Base-by-base conservation (phyloP, 2,113 vertebrate species). In the Chloropsis hardwickii region DNA sequence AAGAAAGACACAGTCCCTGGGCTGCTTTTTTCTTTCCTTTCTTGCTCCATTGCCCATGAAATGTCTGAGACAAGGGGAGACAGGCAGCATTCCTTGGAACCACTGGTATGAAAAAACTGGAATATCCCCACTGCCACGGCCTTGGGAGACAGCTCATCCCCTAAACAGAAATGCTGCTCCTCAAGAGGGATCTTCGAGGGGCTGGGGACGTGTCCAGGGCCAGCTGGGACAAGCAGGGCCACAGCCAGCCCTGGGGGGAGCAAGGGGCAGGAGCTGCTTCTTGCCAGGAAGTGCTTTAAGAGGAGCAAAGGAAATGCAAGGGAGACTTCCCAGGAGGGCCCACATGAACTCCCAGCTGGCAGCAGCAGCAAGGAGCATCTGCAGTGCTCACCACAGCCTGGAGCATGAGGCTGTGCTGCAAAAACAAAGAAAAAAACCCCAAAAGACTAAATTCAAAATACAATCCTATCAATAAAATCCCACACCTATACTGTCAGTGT, bases 61-160 rank as follows among this genome's bases (percentile, higher is more conserved):
- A 98, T 96, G 96, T 97, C 96, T 88, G 85, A 95, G 95, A 96
- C 92, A 80, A 96, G 89, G 80, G 76, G 71, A 96, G 97, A 97
- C 98, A 95, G 85, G 91, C 97, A 98, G 98, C 98, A 99, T 99
- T 99, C 99, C 98, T 98, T 94, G 95, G 97, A 98, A 98, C 94
- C 98, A 98, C 92, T 98, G 97, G 96, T 90, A 98, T 80, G 97
- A 98, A 98, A 98, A 98, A 97, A 90, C 92, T 94, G 95, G 98
- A 97, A 94, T 97, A 98, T 96, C 96, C 97, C 98, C 97, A 97
- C 88, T 96, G 97, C 97, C 97, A 91, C 78, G 61, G 92, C 94
- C 97, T 88, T 94, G 95, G 37, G 89, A 97, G 90, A 95, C 58
- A 90, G 97, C 89, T 88, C 89, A n/a, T 94, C 96, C 97, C 98